Percentiles rank a stretch among this genome's conserved stretches.
Evolutionary conservation across 2,113 vertebrate genomes (phyloP).

Genomic region (Bubo bubo): DNA sequence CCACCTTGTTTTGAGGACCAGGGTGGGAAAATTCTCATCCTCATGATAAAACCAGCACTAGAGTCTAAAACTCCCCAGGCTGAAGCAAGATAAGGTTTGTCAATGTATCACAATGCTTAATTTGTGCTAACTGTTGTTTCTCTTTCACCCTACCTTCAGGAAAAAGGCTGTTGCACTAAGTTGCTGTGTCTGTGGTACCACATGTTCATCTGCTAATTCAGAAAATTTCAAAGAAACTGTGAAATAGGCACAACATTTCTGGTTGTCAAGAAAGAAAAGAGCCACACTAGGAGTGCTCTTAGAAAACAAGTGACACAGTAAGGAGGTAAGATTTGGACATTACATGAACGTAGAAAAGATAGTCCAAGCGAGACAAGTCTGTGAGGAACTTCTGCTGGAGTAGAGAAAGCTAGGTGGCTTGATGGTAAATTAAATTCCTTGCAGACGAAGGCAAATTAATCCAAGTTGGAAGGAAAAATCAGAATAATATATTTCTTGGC

Average conservation of each 20-base stretch:
- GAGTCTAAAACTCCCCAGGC: neutral
- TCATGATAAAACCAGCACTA: neutral
- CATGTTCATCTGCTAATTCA: neutral
- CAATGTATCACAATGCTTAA: neutral
- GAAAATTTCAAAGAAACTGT: neutral
- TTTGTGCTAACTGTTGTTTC: neutral
- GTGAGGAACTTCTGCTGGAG: neutral
- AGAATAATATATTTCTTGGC: neutral
- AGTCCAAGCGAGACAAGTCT: neutral
- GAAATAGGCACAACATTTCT: neutral
- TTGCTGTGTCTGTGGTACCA: neutral
- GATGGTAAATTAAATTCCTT: neutral
- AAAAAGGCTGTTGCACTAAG: neutral
- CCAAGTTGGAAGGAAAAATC: neutral
- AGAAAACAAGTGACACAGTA: neutral
- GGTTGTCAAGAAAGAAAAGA: neutral
- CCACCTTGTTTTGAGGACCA: neutral
- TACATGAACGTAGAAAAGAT: neutral
- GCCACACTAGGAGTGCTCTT: neutral
- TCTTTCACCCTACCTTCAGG: neutral
- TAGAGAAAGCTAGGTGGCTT: neutral
- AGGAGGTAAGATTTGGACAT: neutral
- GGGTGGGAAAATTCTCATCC: neutral
- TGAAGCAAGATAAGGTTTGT: neutral
- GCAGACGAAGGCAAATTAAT: neutral